Percentiles rank a stretch among this genome's conserved stretches.
Conservation (phyloP, 1,140 invertebrate species). For the Calephelis nemesis region DNA sequence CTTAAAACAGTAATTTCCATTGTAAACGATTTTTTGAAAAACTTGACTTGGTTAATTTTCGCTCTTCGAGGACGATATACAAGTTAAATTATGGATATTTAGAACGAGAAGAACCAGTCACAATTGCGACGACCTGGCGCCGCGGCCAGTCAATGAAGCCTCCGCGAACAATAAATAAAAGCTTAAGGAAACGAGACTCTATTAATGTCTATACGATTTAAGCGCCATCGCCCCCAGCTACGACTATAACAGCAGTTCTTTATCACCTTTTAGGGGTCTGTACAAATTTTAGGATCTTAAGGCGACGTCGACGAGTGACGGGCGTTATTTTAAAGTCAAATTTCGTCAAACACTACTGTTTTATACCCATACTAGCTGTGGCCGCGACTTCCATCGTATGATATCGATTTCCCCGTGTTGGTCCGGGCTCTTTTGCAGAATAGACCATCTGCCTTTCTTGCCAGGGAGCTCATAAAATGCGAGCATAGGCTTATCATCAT, state of each 20-base stretch:
- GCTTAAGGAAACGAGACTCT: slow-evolving; percentile 52
- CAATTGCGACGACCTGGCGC: slow-evolving; percentile 66
- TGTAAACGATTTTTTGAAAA: no score
- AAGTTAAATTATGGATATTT: slow-evolving; percentile 61
- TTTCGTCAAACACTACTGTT: no score
- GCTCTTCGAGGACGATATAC: not conserved
- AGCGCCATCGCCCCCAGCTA: slow-evolving; percentile 20
- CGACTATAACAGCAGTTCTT: slow-evolving; percentile 19
- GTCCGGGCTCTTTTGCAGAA: no score
- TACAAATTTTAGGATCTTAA: not conserved
- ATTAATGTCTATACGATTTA: slow-evolving; percentile 42
- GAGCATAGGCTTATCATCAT: no score
- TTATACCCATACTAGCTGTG: no score
- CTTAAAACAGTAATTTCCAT: no score
- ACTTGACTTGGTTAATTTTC: no score
- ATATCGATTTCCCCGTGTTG: no score
- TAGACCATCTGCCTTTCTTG: no score
- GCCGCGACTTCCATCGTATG: no score
- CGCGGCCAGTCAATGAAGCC: slow-evolving; percentile 60
- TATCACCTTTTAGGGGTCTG: slow-evolving; percentile 8
- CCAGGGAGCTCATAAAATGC: no score
- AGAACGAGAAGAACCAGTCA: slow-evolving; percentile 70
- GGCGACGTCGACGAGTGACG: not conserved
- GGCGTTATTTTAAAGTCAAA: no score
- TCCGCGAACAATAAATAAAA: slow-evolving; percentile 62